Percentiles rank a stretch among this genome's conserved stretches.
These are phyloP conservation scores for Tragelaphus strepsiceros DNA, from an alignment of 2,113 vertebrate species.

Conservation along the genomic window DNA sequence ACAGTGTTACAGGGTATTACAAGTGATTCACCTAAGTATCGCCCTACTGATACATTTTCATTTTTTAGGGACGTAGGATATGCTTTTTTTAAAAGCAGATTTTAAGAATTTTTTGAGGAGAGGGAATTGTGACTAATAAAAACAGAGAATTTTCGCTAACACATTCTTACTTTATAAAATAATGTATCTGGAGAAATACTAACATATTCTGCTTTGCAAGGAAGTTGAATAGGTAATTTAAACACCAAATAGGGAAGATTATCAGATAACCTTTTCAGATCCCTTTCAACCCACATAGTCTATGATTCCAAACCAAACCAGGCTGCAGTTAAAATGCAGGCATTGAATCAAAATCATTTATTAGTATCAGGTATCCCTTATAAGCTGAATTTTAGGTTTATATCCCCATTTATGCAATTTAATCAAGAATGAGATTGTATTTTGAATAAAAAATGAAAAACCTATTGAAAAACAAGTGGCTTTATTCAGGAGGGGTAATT, in stretches of 20 bases:
- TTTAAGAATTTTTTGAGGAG: neutral
- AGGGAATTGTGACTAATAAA: neutral
- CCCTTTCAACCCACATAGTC: neutral
- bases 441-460: slow-evolving; percentile 14
- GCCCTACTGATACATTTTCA: neutral
- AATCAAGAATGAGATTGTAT: neutral
- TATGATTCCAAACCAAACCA: slow-evolving; percentile 6
- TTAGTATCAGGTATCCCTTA: neutral
- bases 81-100: neutral
- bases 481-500: slow-evolving; percentile 1
- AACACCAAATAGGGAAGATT: neutral
- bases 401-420: neutral
- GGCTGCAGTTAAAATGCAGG: neutral
- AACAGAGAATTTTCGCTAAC: neutral
- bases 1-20: neutral
- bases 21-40: neutral
- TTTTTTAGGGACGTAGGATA: neutral
- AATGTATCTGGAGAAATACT: slow-evolving; percentile 4
- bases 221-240: slow-evolving; percentile 44
- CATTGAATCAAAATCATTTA: neutral
- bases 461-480: slow-evolving; percentile 6
- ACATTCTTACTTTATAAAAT: neutral
- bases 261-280: neutral
- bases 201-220: slow-evolving; percentile 28
- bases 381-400: neutral